Evolutionary conservation across 1,140 invertebrate genomes (phyloP), one percentile per base, ranked within the genome.

Genomic region (Drosophila arizonae): DNA sequence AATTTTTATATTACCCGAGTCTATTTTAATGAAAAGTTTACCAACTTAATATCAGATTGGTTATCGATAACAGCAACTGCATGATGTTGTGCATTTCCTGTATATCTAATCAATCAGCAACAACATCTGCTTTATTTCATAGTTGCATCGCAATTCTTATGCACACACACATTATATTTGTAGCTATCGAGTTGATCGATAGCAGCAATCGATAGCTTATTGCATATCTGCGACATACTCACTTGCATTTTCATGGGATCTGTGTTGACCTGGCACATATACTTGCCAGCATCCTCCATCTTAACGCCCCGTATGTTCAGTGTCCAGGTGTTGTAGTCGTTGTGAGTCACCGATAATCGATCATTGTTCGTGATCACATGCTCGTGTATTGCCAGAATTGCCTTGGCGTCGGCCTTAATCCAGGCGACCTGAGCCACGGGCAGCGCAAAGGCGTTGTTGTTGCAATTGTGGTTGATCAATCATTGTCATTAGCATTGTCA

Each of bases 221-320:
- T 30, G 21, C 17, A 11, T 61, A 24, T 6, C 4, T 51, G 30
- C 8, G 1, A 17, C 10, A 41, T 65, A 79, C 90, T 94, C 91
- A 97, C 96, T 94, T 97, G 96, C 93, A 95, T 96, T 92, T 97
- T 97, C 96, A 98, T 97, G 13, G 97, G 97, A 92, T 98, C 95
- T 68, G 97, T 97, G 92, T 98, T 97, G 82, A 98, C 95, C 94
- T 98, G 97, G 93, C 97, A 98, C 96, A 97, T 98, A 90, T 97
- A 97, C 82, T 95, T 94, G 70, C 97, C 97, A 46, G 96, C 93
- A 93, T 98, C 97, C 82, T 96, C 95, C 79, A 96, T 93, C 82
- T 95, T 95, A 45, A 97, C 96, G 73, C 94, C 94, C 72, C 95
- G 94, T 81, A 98, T 97, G 91, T 95, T 96, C 57, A 98, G 93